Evolutionary conservation across 2,113 vertebrate genomes (phyloP).

Genomic region (Paedocypris sp.): DNA sequence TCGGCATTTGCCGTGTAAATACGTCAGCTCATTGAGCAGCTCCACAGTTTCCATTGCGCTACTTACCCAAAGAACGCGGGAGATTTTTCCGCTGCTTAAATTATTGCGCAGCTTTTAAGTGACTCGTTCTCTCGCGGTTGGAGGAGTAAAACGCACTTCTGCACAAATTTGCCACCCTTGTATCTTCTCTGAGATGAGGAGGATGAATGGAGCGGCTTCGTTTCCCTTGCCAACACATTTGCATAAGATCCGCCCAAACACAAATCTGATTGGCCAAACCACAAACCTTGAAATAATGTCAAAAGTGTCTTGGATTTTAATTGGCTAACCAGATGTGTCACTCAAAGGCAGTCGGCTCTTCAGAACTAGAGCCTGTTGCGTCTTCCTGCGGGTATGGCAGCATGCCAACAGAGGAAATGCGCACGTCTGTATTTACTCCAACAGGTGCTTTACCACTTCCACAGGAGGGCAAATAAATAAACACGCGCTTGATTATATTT

Average conservation of each 20-base stretch:
- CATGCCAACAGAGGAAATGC: conserved; percentile 8
- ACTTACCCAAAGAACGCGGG: conserved; percentile 1
- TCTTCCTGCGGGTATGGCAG: neutral
- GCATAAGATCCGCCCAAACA: conserved; percentile 41
- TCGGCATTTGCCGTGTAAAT: too few species aligned
- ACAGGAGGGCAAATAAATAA: neutral
- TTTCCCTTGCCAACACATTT: conserved; percentile 60
- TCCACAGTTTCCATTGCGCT: too few species aligned
- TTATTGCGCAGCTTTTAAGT: conserved; percentile 3
- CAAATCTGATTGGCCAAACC: conserved; percentile 31
- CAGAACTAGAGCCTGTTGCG: neutral
- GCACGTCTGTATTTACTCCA: neutral
- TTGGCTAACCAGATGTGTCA: conserved; percentile 38
- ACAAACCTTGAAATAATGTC: neutral
- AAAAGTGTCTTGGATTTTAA: neutral
- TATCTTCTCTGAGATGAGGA: conserved; percentile 37
- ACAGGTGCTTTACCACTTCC: neutral
- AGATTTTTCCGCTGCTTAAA: neutral
- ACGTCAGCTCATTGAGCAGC: too few species aligned
- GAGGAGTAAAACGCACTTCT: conserved; percentile 23
- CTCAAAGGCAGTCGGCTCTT: conserved; percentile 22
- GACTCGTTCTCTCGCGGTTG: conserved; percentile 6
- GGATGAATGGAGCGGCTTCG: conserved; percentile 61
- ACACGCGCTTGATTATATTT: too few species aligned
- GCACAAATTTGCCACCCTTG: conserved; percentile 5